These are phyloP conservation scores for Clarias pachynema DNA, from an alignment of 2,797 vertebrate species.

Conservation along the genomic window DNA sequence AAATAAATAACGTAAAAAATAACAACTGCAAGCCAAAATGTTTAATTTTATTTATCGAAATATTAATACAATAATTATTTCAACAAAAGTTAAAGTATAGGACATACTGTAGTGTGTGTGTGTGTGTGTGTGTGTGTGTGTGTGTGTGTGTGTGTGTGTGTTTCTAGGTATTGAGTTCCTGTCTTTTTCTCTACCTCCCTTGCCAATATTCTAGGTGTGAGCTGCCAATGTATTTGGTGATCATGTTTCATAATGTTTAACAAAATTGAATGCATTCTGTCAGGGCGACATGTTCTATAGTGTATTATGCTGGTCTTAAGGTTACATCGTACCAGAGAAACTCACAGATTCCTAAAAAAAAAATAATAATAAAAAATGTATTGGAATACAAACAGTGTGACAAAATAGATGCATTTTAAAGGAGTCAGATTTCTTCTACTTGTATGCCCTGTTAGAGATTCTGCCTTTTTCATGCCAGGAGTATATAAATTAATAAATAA, in stretches of 20 bases:
- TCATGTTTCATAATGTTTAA: constrained; percentile 13
- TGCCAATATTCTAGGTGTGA: constrained; percentile 16
- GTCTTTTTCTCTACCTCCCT: not conserved
- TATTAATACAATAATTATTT: not conserved
- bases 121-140: not conserved
- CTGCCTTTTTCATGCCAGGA: not conserved
- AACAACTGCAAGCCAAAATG: not conserved
- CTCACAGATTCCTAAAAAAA: not conserved
- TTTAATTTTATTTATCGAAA: not conserved
- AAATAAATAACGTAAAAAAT: no score
- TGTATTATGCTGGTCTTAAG: not conserved
- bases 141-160: not conserved
- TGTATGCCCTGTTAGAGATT: constrained; percentile 17
- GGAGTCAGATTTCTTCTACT: constrained; percentile 3
- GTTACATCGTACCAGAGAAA: not conserved
- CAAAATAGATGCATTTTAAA: not conserved
- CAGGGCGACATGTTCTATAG: not conserved
- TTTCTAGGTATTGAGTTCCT: not conserved
- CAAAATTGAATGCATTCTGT: not conserved
- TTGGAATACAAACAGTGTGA: constrained; percentile 7
- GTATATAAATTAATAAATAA: not conserved
- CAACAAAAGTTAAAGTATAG: not conserved
- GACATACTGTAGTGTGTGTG: not conserved
- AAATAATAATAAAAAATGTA: not conserved
- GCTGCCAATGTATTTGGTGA: not conserved